These are phyloP conservation scores for Urocynchramus pylzowi DNA, from an alignment of 2,113 vertebrate genomes.

Conservation along the genomic window DNA sequence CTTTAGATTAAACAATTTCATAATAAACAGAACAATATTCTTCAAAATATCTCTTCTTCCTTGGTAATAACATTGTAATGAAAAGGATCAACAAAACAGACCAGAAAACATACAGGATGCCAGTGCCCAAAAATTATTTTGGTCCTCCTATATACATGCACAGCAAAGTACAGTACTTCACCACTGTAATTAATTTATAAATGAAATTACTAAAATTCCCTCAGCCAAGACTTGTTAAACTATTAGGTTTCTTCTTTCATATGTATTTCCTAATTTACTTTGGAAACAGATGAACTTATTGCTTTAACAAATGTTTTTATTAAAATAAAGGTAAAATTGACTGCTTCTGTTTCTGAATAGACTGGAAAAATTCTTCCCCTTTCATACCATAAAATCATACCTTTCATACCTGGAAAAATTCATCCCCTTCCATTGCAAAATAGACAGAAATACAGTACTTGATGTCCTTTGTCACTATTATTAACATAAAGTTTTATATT, in stretches of 20 bases:
- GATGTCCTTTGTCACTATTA: neutral
- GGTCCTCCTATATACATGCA: neutral
- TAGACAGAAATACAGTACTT: neutral
- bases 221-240: neutral
- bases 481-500: neutral
- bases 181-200: neutral
- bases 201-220: neutral
- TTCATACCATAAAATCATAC: too few relatives aligned
- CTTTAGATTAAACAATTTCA: neutral
- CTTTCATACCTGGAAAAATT: neutral
- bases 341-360: neutral
- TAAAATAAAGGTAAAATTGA: neutral
- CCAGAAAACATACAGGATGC: neutral
- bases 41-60: neutral
- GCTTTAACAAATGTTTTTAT: neutral
- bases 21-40: neutral
- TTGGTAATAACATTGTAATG: neutral
- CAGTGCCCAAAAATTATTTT: neutral
- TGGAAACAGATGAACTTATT: neutral
- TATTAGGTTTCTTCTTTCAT: neutral
- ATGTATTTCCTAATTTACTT: neutral
- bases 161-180: neutral
- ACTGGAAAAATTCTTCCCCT: neutral
- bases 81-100: neutral
- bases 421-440: neutral